Conservation (phyloP, 1,140 invertebrate genomes). For the Zaprionus tsacasi region DNA sequence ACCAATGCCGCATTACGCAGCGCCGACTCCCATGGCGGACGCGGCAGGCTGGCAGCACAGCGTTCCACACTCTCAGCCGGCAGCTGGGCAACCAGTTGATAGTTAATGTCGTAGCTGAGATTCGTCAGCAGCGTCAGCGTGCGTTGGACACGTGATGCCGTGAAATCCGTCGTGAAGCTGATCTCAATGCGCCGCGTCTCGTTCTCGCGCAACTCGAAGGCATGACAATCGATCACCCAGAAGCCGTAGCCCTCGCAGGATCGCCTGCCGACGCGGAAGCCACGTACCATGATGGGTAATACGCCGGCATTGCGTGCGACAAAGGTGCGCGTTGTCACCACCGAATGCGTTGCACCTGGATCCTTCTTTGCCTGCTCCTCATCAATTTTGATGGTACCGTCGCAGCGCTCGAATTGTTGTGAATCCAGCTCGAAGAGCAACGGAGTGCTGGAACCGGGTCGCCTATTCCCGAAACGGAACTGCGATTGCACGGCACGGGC, state of each 20-base stretch:
- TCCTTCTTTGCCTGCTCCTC: constrained; percentile 11
- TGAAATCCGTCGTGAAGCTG: constrained; percentile 97
- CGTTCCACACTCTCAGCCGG: constrained; percentile 90
- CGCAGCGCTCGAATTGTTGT: constrained; percentile 92
- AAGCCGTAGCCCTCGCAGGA: constrained; percentile 95
- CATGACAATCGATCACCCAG: constrained; percentile 92
- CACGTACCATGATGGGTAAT: constrained; percentile 90
- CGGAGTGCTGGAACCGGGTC: constrained; percentile 90
- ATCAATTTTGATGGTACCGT: constrained; percentile 85
- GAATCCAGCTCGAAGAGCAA: constrained; percentile 94
- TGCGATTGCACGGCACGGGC: constrained; percentile 93
- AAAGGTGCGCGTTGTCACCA: constrained; percentile 89
- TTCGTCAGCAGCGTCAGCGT: constrained; percentile 87
- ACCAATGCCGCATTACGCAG: constrained; percentile 89
- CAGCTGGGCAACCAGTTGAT: constrained; percentile 91
- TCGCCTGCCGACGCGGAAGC: constrained; percentile 90
- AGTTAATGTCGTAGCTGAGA: constrained; percentile 87
- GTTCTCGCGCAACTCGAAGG: constrained; percentile 93
- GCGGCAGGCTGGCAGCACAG: constrained; percentile 89
- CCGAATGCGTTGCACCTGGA: background rate
- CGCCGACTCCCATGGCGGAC: constrained; percentile 92
- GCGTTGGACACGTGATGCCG: constrained; percentile 91
- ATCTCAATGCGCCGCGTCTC: constrained; percentile 94
- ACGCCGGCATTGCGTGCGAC: constrained; percentile 95
- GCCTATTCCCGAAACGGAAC: constrained; percentile 95